These are phyloP conservation scores for Akabosia matsudoensis DNA, from an alignment of 1,140 invertebrate genomes.

Conservation along the genomic window DNA sequence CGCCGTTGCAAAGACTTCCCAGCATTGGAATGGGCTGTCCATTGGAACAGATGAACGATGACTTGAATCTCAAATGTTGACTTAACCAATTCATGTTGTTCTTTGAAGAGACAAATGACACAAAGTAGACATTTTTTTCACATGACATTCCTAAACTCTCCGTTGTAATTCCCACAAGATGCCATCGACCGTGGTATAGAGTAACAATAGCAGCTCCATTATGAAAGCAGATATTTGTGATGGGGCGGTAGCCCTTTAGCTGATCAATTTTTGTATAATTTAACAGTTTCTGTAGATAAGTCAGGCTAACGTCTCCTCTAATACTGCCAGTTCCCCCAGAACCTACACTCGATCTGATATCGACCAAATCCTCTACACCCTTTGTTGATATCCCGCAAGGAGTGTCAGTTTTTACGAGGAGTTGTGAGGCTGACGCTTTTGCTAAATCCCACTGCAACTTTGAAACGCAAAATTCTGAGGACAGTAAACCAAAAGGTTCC, in stretches of 20 bases:
- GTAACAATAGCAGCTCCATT: constrained; percentile 30
- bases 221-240: constrained; percentile 27
- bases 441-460: constrained; percentile 15
- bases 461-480: background rate
- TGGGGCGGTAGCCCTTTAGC: constrained; percentile 11
- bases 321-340: background rate
- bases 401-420: background rate
- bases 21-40: constrained; percentile 18
- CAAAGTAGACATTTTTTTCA: constrained; percentile 29
- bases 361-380: background rate
- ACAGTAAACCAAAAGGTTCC: constrained; percentile 8
- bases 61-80: background rate
- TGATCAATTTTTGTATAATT: background rate
- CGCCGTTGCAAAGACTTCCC: constrained; percentile 21
- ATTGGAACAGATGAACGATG: constrained; percentile 23
- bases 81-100: constrained; percentile 26
- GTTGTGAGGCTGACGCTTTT: background rate
- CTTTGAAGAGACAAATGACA: constrained; percentile 24
- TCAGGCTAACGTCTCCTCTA: background rate
- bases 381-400: constrained; percentile 11
- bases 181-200: constrained; percentile 18
- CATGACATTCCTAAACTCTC: constrained; percentile 31
- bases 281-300: background rate
- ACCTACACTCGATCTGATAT: background rate
- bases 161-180: constrained; percentile 22